Conservation (phyloP, 2,888 invertebrate genomes). For the Agriopis aurantiaria region DNA sequence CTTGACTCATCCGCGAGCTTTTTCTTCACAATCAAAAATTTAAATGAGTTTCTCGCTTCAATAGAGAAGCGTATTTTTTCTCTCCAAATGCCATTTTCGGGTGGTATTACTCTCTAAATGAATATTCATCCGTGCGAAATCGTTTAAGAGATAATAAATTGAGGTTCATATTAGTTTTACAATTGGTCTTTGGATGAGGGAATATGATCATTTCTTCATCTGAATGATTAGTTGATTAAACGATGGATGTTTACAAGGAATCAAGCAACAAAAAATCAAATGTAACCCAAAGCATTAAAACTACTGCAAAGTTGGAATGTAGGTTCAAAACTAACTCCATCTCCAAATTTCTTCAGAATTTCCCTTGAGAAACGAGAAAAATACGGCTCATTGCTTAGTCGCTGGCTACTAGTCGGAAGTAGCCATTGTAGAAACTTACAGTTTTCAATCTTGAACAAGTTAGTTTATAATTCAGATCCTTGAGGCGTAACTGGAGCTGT, state of each 20-base stretch:
- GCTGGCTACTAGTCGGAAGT: constrained; percentile 56
- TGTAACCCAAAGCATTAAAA: neutral
- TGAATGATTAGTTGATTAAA: constrained; percentile 53
- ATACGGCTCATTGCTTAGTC: constrained; percentile 61
- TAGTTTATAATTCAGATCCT: constrained; percentile 72
- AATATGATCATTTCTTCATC: constrained; percentile 1
- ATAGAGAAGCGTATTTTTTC: constrained; percentile 71
- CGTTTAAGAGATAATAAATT: constrained; percentile 84
- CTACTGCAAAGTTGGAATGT: constrained; percentile 1
- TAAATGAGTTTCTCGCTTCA: constrained; percentile 79
- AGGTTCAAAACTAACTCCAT: constrained; percentile 11
- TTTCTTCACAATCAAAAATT: constrained; percentile 81
- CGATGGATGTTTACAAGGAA: neutral
- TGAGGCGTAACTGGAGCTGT: constrained; percentile 58
- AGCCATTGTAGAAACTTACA: constrained; percentile 63
- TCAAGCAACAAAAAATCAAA: neutral
- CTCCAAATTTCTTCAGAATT: constrained; percentile 57
- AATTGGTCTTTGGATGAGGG: constrained; percentile 64
- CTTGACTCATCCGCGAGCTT: constrained; percentile 61
- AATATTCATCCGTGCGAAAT: constrained; percentile 84
- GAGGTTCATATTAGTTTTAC: constrained; percentile 78
- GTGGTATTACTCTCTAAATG: constrained; percentile 81
- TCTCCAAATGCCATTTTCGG: constrained; percentile 78
- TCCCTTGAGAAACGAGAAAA: constrained; percentile 65
- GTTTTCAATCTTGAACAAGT: constrained; percentile 77